Base-by-base conservation (phyloP, 2,888 invertebrate genomes). In the Nomada fucata region DNA sequence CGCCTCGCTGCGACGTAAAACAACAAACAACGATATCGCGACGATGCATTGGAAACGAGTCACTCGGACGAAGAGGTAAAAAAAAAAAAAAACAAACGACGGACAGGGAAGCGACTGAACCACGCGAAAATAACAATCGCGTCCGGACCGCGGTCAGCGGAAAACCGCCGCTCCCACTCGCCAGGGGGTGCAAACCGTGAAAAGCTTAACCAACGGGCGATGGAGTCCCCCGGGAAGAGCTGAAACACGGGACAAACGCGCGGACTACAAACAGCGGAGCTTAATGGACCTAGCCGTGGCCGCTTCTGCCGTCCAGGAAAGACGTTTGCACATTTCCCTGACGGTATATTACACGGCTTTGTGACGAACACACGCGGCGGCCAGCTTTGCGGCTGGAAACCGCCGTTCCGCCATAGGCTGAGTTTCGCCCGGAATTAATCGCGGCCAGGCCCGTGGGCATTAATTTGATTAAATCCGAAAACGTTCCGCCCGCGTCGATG, bases 341-440 rank as follows among this genome's bases (percentile, higher is more conserved):
- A 55, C 55, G 50, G 71, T 67, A 61, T 67, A 82, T 82, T 65
- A 70, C 76, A 70, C 61, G 69, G 68, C 63, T 82, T 82, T 81
- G 82, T 29, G 42, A 23, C 50, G 47, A 36, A 29, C 47, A 15
- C 44, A 55, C 15, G 61, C 26, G 23, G 23, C 36, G 59, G 64
- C 52, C 63, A 79, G 57, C 55, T 79, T 61, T 74, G 79, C 74
- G 79, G 79, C 29, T 52, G 63, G 63, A 53, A 64, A 47, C n/a
- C 11, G 4, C 23, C 15, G 67, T 68, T 53, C 10, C 47, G 77
- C 52, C 73, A 36, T 73, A 79, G 67, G 65, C 61, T 59, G 50
- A 64, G 72, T 72, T 78, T 80, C 79, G n/a, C 61, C 61, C 26
- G 59, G 57, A 77, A 79, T 79, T 79, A 79, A 77, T 77, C 63